A percentile compares a stretch with the other conserved stretches of the same genome.
These are phyloP conservation scores for Porites lutea DNA, from an alignment of 64 coral and sea anemone genomes.

Conservation along the genomic window DNA sequence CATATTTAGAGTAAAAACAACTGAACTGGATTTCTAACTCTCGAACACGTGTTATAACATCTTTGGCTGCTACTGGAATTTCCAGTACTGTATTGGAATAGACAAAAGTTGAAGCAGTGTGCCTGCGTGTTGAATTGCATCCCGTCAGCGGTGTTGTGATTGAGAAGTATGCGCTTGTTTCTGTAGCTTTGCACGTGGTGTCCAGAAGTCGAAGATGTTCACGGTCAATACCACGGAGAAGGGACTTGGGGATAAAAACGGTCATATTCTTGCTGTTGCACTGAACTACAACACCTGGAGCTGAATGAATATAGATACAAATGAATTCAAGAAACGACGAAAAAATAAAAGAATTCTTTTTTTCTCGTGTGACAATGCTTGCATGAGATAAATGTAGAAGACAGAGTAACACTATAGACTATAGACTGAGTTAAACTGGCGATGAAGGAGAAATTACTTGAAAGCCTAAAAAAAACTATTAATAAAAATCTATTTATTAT, in stretches of 20 bases:
- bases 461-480: no score
- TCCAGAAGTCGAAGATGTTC: conserved; percentile 49
- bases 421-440: no score
- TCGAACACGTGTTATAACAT: conserved; percentile 18
- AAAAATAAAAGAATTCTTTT: no score
- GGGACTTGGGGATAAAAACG: conserved; percentile 52
- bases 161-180: conserved; percentile 55
- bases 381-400: no score
- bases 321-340: no score
- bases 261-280: conserved; percentile 33
- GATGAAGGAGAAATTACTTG: no score
- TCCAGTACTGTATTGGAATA: conserved; percentile 58
- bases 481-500: no score
- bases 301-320: neutral
- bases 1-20: conserved; percentile 41
- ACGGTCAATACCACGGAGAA: conserved; percentile 10
- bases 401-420: no score
- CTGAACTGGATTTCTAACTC: conserved; percentile 41
- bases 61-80: neutral
- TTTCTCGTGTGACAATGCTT: no score
- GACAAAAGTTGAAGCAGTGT: conserved; percentile 19
- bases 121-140: conserved; percentile 32
- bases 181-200: conserved; percentile 33
- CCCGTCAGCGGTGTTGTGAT: conserved; percentile 22
- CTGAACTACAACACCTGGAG: neutral